Conservation (phyloP, 2,888 invertebrate genomes). For the Opisthograptis luteolata region DNA sequence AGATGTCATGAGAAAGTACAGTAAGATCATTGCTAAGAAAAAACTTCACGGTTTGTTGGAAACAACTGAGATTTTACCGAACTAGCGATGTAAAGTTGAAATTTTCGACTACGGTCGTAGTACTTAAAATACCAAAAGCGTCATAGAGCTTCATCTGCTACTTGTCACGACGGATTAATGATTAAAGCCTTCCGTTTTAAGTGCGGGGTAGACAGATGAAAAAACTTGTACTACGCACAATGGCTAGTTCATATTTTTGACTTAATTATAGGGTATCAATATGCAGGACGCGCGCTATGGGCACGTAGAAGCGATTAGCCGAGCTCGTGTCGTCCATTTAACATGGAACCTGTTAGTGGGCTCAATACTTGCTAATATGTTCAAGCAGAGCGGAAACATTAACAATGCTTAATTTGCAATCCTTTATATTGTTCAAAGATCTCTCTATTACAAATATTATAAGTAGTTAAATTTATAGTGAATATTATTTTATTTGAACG, state of each 20-base stretch:
- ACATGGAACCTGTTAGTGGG: constrained; percentile 29
- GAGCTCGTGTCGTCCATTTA: constrained; percentile 42
- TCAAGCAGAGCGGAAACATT: constrained; percentile 12
- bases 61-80: too few species aligned
- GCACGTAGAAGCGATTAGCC: constrained; percentile 57
- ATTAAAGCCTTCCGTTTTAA: too few species aligned
- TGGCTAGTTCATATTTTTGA: background rate
- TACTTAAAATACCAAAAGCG: too few species aligned
- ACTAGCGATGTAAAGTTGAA: too few species aligned
- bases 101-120: too few species aligned
- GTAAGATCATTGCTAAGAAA: background rate
- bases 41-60: too few species aligned
- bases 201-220: background rate
- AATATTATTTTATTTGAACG: too few species aligned
- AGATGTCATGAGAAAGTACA: background rate
- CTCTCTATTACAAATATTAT: too few species aligned
- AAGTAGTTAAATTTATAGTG: too few species aligned
- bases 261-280: constrained; percentile 61
- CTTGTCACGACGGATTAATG: background rate
- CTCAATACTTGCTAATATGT: constrained; percentile 21
- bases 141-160: too few species aligned
- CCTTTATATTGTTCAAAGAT: constrained; percentile 17
- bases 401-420: constrained; percentile 12
- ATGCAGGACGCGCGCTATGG: constrained; percentile 55
- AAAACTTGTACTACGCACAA: constrained; percentile 2